Conservation (phyloP, 2,113 vertebrate genomes). For the Ondatra zibethicus region DNA sequence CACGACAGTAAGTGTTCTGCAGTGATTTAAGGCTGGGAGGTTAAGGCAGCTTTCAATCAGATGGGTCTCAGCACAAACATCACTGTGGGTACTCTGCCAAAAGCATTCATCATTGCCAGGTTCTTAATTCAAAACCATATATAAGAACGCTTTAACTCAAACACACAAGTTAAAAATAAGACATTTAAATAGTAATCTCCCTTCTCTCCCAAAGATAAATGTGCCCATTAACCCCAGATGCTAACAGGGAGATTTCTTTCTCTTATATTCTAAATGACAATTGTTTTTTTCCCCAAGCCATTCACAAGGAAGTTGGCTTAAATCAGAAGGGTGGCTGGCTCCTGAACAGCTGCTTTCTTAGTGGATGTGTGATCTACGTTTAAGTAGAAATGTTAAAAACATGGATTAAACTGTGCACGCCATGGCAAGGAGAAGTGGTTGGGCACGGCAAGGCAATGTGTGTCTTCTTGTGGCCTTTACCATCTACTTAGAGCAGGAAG, state of each 20-base stretch:
- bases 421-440: not conserved
- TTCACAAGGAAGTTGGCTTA: not conserved
- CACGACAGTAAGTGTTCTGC: slow-evolving; percentile 2
- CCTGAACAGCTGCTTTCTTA: slow-evolving; percentile 66
- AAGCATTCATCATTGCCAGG: slow-evolving; percentile 46
- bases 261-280: slow-evolving; percentile 57
- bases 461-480: not conserved
- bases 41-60: slow-evolving; percentile 44
- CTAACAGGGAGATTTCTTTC: slow-evolving; percentile 71
- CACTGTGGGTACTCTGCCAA: slow-evolving; percentile 56
- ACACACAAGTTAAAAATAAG: slow-evolving; percentile 70
- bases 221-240: slow-evolving; percentile 65
- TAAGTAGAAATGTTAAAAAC: slow-evolving; percentile 6
- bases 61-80: slow-evolving; percentile 64
- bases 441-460: not conserved
- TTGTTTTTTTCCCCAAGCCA: slow-evolving; percentile 30
- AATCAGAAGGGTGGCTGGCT: slow-evolving; percentile 51
- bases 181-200: slow-evolving; percentile 68
- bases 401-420: not conserved
- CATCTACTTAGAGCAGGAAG: not conserved
- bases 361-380: slow-evolving; percentile 69
- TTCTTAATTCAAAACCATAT: slow-evolving; percentile 57
- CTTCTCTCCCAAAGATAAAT: slow-evolving; percentile 64
- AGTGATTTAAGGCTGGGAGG: slow-evolving; percentile 60
- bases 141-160: slow-evolving; percentile 65